Conservation (phyloP, 1,140 invertebrate genomes). For the Notospermus geniculatus region DNA sequence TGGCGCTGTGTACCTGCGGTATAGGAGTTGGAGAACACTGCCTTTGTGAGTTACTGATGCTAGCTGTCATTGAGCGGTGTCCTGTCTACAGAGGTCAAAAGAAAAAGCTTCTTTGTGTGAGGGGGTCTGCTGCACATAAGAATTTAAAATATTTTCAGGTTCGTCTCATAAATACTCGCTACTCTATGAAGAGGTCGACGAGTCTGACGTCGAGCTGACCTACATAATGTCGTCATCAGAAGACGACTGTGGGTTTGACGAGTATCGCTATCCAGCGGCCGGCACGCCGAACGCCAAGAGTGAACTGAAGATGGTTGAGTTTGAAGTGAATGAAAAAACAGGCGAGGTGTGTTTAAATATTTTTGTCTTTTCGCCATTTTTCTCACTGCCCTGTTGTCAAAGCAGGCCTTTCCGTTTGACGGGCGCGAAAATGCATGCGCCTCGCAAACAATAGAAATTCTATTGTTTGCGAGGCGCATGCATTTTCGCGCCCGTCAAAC, state of each 20-base stretch:
- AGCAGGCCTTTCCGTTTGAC: no score
- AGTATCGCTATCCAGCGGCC: conserved; percentile 89
- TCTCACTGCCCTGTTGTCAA: no score
- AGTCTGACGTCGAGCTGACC: conserved; percentile 87
- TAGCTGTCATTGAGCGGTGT: no score
- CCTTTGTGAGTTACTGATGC: no score
- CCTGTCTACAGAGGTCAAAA: neutral
- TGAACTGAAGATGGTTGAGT: conserved; percentile 83
- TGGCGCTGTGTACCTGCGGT: no score
- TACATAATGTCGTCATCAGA: conserved; percentile 67
- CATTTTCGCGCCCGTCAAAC: no score
- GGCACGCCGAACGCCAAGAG: conserved; percentile 85
- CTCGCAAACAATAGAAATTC: no score
- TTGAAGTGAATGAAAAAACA: conserved; percentile 66
- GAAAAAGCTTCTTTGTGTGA: no score
- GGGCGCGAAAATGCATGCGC: no score
- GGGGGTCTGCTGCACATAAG: no score
- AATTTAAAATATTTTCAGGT: conserved; percentile 59
- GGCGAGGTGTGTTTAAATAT: conserved; percentile 65
- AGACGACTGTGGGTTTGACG: conserved; percentile 67
- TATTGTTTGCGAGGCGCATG: no score
- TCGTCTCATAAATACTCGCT: conserved; percentile 70
- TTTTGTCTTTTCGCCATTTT: neutral
- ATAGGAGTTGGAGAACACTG: no score
- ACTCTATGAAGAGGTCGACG: conserved; percentile 95